A percentile compares a stretch with the other conserved stretches of the same genome.
These are phyloP conservation scores for Himalopsyche tibetana DNA, from an alignment of 2,888 invertebrate genomes.

Conservation along the genomic window DNA sequence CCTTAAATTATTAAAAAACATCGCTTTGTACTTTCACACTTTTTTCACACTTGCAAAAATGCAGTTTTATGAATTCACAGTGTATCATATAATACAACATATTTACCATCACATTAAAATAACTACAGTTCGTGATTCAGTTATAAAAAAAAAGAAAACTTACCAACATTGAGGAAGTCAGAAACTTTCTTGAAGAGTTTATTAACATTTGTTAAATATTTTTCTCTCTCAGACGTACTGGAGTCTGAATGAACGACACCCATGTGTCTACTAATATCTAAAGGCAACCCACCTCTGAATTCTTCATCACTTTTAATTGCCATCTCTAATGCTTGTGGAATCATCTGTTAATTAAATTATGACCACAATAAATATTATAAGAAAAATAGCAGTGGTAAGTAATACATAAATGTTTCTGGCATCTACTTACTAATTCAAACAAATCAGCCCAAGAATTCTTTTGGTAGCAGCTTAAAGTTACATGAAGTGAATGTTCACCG, in stretches of 20 bases:
- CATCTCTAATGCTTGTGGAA: conserved; percentile 85
- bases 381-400: background rate
- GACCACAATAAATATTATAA: background rate
- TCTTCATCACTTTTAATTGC: conserved; percentile 84
- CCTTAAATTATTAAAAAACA: no score
- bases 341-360: conserved; percentile 71
- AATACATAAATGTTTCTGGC: background rate
- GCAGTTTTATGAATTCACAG: no score
- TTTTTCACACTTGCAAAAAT: no score
- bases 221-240: conserved; percentile 72
- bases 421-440: conserved; percentile 80
- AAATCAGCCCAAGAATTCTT: conserved; percentile 93
- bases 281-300: conserved; percentile 87
- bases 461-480: conserved; percentile 95
- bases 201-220: conserved; percentile 76
- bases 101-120: no score
- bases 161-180: conserved; percentile 77
- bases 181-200: conserved; percentile 79
- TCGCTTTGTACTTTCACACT: no score
- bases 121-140: no score
- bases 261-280: conserved; percentile 85
- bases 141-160: background rate
- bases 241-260: conserved; percentile 82
- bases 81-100: no score
- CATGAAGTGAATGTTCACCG: conserved; percentile 92